Conservation (phyloP, 2,888 invertebrate genomes). For the Rugalucina vietnamica region DNA sequence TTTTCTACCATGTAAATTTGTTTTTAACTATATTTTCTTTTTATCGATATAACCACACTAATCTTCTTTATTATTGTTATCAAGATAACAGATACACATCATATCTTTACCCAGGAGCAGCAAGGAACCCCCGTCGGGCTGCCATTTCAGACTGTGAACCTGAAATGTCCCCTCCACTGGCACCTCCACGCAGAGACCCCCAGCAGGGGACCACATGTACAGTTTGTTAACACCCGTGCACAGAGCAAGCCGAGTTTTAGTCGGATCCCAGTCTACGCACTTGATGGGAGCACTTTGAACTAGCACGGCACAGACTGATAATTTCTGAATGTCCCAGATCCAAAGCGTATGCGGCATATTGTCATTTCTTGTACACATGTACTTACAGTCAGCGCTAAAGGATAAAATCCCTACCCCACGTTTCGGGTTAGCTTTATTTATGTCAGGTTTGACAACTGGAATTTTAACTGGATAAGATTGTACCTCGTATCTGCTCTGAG, state of each 20-base stretch:
- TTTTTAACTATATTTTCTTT: too few relatives aligned
- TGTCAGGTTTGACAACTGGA: slow-evolving; percentile 80
- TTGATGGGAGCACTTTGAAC: slow-evolving; percentile 82
- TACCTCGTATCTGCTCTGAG: slow-evolving; percentile 82
- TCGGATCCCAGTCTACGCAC: slow-evolving; percentile 83
- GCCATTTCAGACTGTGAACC: slow-evolving; percentile 82
- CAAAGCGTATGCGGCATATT: slow-evolving; percentile 84
- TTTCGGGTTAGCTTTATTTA: slow-evolving; percentile 82
- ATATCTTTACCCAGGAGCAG: slow-evolving; percentile 81
- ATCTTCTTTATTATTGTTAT: slow-evolving; percentile 50
- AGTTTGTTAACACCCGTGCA: slow-evolving; percentile 83
- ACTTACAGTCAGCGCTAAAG: slow-evolving; percentile 83
- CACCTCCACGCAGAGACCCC: slow-evolving; percentile 82
- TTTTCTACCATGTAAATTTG: too few relatives aligned
- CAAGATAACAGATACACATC: slow-evolving; percentile 83
- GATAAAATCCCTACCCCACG: slow-evolving; percentile 80
- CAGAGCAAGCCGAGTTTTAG: slow-evolving; percentile 81
- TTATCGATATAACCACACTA: too few relatives aligned
- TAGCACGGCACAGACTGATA: slow-evolving; percentile 80
- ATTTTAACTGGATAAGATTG: slow-evolving; percentile 71
- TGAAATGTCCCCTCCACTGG: slow-evolving; percentile 82
- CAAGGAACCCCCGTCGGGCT: slow-evolving; percentile 80
- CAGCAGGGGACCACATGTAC: slow-evolving; percentile 84
- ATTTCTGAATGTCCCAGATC: slow-evolving; percentile 83
- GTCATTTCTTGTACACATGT: slow-evolving; percentile 82